These are phyloP conservation scores for Sylvia atricapilla DNA, from an alignment of 2,113 vertebrate genomes.

Conservation along the genomic window DNA sequence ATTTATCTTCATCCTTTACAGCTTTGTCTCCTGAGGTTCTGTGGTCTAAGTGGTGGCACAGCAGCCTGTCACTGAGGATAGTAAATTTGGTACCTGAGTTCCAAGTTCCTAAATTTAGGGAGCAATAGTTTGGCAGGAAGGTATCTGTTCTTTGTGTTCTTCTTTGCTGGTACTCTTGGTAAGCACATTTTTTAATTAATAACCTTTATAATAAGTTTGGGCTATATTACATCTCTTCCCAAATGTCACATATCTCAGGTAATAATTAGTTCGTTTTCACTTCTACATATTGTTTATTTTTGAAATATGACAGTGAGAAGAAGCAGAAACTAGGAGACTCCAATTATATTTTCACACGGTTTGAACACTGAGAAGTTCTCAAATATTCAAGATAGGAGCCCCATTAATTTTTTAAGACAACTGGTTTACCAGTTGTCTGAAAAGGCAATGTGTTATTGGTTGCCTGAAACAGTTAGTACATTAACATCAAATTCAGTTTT, in stretches of 20 bases:
- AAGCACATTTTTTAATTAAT: background rate
- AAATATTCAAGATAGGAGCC: background rate
- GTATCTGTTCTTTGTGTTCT: background rate
- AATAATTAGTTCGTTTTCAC: background rate
- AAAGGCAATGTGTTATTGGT: background rate
- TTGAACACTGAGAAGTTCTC: background rate
- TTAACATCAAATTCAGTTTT: background rate
- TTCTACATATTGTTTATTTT: background rate
- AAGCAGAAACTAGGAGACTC: background rate
- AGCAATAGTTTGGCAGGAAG: background rate
- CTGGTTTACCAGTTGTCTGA: background rate
- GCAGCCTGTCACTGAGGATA: background rate
- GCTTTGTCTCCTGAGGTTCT: background rate
- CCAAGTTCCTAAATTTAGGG: background rate
- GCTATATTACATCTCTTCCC: background rate
- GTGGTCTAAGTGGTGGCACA: background rate
- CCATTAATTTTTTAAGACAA: conserved; percentile 17
- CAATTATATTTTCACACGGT: background rate
- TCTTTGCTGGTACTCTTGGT: background rate
- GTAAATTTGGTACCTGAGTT: background rate
- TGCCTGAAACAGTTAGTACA: background rate
- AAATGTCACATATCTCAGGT: background rate
- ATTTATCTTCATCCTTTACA: background rate
- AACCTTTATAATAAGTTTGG: background rate
- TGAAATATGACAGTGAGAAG: background rate